phyloP scores from a whole-genome alignment of 2,888 invertebrate species.

The Tetheella fluctuosa region DNA sequence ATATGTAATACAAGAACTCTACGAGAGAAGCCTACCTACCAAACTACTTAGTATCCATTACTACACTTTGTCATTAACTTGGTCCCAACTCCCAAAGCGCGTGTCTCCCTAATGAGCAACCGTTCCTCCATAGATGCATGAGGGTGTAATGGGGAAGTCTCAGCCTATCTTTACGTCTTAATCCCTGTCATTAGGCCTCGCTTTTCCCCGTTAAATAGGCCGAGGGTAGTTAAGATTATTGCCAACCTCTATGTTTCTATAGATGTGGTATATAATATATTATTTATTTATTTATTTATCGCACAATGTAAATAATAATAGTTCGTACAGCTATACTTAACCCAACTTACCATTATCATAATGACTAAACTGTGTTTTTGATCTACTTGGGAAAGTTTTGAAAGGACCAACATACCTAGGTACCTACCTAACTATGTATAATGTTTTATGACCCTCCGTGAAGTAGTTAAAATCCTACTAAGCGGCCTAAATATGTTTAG shows the following conservation, averaged over 20 bases:
- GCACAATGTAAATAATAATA: no score
- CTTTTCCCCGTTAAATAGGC: constrained; percentile 11
- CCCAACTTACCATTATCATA: no score
- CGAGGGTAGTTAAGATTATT: constrained; percentile 18
- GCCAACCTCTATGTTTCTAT: not conserved
- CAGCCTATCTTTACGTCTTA: constrained; percentile 76
- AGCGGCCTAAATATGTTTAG: not conserved
- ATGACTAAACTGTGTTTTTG: no score
- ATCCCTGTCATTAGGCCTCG: constrained; percentile 66
- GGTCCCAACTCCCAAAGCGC: constrained; percentile 33
- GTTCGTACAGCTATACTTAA: no score
- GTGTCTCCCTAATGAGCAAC: constrained; percentile 63
- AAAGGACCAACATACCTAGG: no score
- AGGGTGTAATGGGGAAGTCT: constrained; percentile 50
- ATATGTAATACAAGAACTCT: not conserved
- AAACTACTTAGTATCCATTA: constrained; percentile 40
- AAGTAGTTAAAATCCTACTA: no score
- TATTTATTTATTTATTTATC: no score
- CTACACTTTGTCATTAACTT: constrained; percentile 52
- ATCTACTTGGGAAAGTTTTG: not conserved
- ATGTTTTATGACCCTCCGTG: no score
- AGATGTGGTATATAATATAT: no score
- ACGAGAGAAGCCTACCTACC: not conserved
- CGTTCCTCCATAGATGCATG: constrained; percentile 66
- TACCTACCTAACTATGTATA: no score